A percentile compares a stretch with the other conserved stretches of the same genome.
Evolutionary conservation across 2,113 vertebrate genomes (phyloP).

Genomic region (Epinephelus moara): DNA sequence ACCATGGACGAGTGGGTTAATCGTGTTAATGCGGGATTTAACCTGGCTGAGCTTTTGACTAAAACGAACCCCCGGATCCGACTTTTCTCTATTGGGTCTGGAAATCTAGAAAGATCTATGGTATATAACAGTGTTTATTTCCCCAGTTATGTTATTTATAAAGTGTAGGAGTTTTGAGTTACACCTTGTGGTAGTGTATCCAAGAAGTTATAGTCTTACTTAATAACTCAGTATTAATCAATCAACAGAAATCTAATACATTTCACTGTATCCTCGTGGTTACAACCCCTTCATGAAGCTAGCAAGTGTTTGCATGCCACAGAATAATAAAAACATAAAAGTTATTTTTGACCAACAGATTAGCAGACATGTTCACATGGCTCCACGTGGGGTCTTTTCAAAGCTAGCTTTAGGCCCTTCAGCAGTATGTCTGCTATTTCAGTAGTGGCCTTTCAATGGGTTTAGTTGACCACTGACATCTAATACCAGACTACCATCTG

Average conservation of each 20-base stretch:
- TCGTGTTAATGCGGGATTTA: constrained; percentile 84
- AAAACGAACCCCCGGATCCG: constrained; percentile 57
- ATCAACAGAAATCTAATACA: background rate
- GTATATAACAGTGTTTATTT: background rate
- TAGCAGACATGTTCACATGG: background rate
- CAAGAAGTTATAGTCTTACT: background rate
- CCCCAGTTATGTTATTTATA: background rate
- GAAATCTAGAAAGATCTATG: constrained; percentile 9
- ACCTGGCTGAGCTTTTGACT: constrained; percentile 77
- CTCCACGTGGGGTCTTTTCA: constrained; percentile 14
- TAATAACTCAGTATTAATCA: background rate
- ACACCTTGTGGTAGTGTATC: background rate
- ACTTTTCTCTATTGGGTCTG: constrained; percentile 34
- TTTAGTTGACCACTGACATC: constrained; percentile 61
- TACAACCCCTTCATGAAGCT: background rate
- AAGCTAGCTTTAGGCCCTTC: constrained; percentile 6
- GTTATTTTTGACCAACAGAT: background rate
- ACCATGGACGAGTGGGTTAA: constrained; percentile 79
- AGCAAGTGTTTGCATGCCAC: background rate
- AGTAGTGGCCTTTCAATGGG: constrained; percentile 59
- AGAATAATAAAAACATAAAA: background rate
- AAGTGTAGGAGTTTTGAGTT: background rate
- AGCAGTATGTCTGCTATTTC: constrained; percentile 42
- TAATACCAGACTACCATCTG: constrained; percentile 75
- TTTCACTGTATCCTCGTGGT: background rate